Conservation (phyloP, 2,797 vertebrate species). For the Malacoraja senta region DNA sequence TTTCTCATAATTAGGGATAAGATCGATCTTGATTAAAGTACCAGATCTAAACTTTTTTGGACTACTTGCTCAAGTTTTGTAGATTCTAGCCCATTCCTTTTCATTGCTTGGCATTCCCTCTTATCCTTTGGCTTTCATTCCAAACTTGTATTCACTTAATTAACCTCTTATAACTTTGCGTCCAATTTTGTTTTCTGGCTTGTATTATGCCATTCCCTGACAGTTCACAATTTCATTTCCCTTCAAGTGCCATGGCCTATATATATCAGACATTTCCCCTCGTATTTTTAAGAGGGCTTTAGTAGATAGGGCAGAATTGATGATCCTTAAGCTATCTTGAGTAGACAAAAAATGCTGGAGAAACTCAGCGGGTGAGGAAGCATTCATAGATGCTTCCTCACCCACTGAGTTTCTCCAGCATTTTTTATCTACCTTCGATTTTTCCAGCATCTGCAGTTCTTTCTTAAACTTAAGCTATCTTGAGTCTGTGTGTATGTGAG, state of each 20-base stretch:
- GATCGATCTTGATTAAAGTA: neutral
- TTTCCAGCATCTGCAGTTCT: too few species aligned
- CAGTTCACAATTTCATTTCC: neutral
- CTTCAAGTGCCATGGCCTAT: neutral
- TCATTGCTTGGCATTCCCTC: neutral
- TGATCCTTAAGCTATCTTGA: neutral
- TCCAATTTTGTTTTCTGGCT: neutral
- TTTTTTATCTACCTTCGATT: too few species aligned
- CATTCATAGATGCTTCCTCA: too few species aligned
- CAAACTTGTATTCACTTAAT: neutral
- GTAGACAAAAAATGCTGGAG: too few species aligned
- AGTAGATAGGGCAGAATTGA: neutral
- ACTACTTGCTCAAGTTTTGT: neutral
- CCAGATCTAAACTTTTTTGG: neutral
- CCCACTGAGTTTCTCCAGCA: too few species aligned
- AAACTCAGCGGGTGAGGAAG: too few species aligned
- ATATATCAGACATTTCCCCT: neutral
- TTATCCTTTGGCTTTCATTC: neutral
- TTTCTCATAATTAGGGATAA: neutral
- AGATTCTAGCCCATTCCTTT: neutral
- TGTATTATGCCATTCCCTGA: neutral
- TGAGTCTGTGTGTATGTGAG: too few species aligned
- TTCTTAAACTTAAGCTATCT: neutral
- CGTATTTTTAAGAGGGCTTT: neutral
- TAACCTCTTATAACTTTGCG: neutral